A percentile compares a stretch with the other conserved stretches of the same genome.
Evolutionary conservation across 2,888 invertebrate genomes (phyloP).

Genomic region (Drosophila anomalata): DNA sequence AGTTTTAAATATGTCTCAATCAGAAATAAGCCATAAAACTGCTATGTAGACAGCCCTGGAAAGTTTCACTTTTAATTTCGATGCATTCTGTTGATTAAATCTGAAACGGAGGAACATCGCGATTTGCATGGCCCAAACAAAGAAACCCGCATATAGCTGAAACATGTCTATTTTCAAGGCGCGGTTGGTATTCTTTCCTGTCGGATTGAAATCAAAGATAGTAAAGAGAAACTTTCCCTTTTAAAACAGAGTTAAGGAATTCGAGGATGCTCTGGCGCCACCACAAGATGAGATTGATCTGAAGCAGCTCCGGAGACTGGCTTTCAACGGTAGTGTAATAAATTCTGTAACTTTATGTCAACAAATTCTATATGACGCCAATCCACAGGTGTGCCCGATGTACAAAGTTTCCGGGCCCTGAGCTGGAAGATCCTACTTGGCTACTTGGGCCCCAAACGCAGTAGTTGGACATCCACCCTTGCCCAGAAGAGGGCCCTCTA

Average conservation of each 20-base stretch:
- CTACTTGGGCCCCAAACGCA: constrained; percentile 90
- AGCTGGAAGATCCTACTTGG: constrained; percentile 95
- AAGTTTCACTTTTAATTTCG: constrained; percentile 4
- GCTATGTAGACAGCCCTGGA: neutral
- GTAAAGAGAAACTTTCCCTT: constrained; percentile 10
- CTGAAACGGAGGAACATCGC: constrained; percentile 16
- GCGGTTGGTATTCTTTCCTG: constrained; percentile 67
- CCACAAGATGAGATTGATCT: constrained; percentile 89
- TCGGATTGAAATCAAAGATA: constrained; percentile 67
- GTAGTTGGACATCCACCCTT: constrained; percentile 88
- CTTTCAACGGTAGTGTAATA: constrained; percentile 90
- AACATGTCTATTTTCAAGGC: constrained; percentile 83
- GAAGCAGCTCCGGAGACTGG: constrained; percentile 87
- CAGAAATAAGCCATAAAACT: neutral
- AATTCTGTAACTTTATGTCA: too few species aligned
- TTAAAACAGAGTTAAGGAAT: constrained; percentile 89
- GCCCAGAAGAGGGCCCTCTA: constrained; percentile 91
- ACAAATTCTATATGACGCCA: neutral
- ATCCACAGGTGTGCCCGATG: constrained; percentile 93
- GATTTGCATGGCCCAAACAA: constrained; percentile 41
- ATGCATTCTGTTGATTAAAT: constrained; percentile 23
- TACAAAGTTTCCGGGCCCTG: constrained; percentile 91
- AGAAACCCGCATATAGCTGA: neutral
- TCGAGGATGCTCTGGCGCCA: constrained; percentile 88
- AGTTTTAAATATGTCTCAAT: neutral